Base-by-base conservation (phyloP, 2,888 invertebrate species). In the Meta bourneti region DNA sequence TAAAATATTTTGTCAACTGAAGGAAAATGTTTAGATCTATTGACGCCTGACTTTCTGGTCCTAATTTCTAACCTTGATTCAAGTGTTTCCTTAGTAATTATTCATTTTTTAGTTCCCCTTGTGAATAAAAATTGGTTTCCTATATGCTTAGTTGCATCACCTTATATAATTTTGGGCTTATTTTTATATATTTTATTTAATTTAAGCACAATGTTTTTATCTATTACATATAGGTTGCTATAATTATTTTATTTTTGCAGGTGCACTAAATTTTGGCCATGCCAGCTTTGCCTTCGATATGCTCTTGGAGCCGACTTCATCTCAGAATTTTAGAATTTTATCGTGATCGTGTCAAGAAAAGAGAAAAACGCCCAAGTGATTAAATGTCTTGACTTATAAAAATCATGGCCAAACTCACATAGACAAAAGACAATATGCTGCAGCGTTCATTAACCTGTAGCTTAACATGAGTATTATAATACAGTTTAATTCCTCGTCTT, bases 401-500 rank as follows among this genome's bases (percentile, higher is more conserved):
- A 13, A 74, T 19, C 51, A 74, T 90, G 79, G 48, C 78, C 20
- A 51, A 8, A 8, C 74, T 86, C 4, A 51, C 13, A 19, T 78
- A 54, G 52, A n/a, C 54, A 75, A 7, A 49, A 16, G 77, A 52
- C 69, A 91, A 49, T 74, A 74, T 89, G 86, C 85, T 82, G 61
- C 79, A 92, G 84, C 52, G 78, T 89, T 88, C 52, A 7, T 69
- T 71, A 78, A 72, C 80, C 69, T 83, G 81, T 86, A 81, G 81
- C 89, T 79, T 89, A 93, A 90, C 82, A 93, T 93, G 93, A 93
- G 91, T 91, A 92, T 93, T 72, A 90, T 93, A 80, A 89, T 93
- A 80, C 93, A 93, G 54, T 92, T 92, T 70, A 92, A 92, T 84
- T 79, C 91, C 52, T 72, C 89, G 20, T 74, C 91, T 75, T 83